Evolutionary conservation across 2,888 invertebrate species (phyloP).

Genomic region (Oasisia sp.): DNA sequence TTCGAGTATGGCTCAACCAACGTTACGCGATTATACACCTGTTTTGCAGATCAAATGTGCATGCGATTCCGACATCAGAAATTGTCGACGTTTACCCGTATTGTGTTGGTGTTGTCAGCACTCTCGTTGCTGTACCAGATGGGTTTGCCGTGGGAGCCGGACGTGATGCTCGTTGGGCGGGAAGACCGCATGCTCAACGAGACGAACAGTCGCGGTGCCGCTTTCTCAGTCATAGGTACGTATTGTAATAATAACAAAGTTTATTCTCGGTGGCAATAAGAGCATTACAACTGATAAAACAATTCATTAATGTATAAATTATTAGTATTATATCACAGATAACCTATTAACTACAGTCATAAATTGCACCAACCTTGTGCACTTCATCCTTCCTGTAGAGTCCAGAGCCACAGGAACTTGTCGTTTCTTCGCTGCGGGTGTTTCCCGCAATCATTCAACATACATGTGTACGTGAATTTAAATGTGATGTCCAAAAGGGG

Average conservation of each 20-base stretch:
- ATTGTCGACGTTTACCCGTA: background rate
- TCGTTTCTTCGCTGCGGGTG: background rate
- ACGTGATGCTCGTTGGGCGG: background rate
- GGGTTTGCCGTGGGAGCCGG: background rate
- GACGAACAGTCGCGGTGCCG: background rate
- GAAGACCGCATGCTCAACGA: background rate
- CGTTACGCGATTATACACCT: background rate
- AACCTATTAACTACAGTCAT: too few species aligned
- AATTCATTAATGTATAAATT: too few species aligned
- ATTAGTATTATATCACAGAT: too few species aligned
- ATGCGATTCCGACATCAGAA: background rate
- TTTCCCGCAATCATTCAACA: too few species aligned
- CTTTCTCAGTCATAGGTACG: background rate
- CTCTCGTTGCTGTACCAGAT: background rate
- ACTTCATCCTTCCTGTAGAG: background rate
- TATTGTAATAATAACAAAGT: background rate
- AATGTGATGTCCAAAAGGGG: too few species aligned
- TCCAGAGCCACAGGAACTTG: background rate
- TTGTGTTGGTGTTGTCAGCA: background rate
- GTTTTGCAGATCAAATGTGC: background rate
- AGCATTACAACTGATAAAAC: too few species aligned
- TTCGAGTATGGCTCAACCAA: background rate
- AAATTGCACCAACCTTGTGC: background rate
- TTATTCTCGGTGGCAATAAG: too few species aligned
- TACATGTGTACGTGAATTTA: too few species aligned